Conservation (phyloP, 2,113 vertebrate genomes). For the Euleptes europaea region DNA sequence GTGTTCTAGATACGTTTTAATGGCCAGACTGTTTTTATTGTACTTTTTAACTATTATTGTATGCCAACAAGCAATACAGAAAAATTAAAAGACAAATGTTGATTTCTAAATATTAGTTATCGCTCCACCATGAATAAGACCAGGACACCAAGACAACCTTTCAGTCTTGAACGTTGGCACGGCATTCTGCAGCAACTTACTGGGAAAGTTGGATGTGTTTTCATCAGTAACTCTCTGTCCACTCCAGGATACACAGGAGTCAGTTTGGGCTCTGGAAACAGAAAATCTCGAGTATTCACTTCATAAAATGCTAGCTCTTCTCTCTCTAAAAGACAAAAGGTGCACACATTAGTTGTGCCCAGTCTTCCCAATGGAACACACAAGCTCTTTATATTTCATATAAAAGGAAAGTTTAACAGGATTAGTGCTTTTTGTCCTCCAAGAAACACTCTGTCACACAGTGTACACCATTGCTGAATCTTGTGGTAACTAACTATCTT, state of each 20-base stretch:
- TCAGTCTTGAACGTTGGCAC: not conserved
- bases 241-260: conserved; percentile 69
- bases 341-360: too few species aligned
- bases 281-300: conserved; percentile 76
- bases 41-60: not conserved
- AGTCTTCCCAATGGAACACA: not conserved
- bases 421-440: not conserved
- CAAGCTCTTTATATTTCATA: not conserved
- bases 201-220: conserved; percentile 68
- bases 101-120: not conserved
- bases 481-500: not conserved
- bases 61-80: not conserved
- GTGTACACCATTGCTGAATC: not conserved
- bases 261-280: conserved; percentile 82
- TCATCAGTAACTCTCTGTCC: conserved; percentile 80
- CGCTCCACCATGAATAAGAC: not conserved
- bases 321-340: conserved; percentile 55
- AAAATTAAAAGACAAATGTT: not conserved
- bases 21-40: not conserved
- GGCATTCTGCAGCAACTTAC: conserved; percentile 60
- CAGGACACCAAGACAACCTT: not conserved
- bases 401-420: not conserved
- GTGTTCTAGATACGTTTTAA: not conserved
- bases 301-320: conserved; percentile 76
- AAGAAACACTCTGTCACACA: not conserved